A percentile compares a stretch with the other conserved stretches of the same genome.
phyloP scores from a whole-genome alignment of 2,113 vertebrate species.

The Salvelinus fontinalis region DNA sequence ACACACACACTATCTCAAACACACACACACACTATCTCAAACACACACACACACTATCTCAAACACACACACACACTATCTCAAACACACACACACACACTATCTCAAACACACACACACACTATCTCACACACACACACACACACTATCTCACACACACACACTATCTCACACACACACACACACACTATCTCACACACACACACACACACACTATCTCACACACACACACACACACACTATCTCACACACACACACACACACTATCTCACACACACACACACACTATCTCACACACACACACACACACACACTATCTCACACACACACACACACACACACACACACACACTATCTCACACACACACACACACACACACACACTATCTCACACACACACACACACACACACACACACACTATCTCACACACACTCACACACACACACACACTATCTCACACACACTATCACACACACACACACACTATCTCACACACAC shows the following conservation, averaged over 20 bases:
- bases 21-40: background rate
- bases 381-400: background rate
- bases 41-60: no score
- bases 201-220: background rate
- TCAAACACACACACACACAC: background rate
- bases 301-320: background rate
- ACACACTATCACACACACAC: no score
- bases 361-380: background rate
- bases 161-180: no score
- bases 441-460: background rate
- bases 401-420: no score
- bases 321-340: background rate
- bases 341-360: no score
- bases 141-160: no score
- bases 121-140: background rate
- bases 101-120: no score
- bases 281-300: no score
- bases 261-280: no score
- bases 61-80: background rate
- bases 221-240: background rate
- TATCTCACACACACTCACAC: background rate
- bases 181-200: no score
- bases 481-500: background rate
- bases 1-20: no score
- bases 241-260: no score